Percentiles rank a stretch among this genome's conserved stretches.
Evolutionary conservation across 1,140 invertebrate species (phyloP).

Genomic region (Hycleus cichorii): DNA sequence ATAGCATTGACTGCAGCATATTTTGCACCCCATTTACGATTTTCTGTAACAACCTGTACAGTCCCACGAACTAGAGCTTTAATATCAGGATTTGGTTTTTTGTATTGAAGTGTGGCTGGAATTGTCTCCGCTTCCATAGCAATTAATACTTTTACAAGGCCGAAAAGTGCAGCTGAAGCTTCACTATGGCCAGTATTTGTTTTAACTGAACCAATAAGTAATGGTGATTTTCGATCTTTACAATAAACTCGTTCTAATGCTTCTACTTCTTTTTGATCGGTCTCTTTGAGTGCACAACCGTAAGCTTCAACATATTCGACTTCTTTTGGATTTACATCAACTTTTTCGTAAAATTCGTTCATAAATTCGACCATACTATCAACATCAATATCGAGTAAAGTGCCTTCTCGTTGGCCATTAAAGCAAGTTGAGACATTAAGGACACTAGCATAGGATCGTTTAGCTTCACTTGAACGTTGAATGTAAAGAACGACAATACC

Average conservation of each 20-base stretch:
- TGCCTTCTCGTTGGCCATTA: conserved; percentile 53
- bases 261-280: conserved; percentile 38
- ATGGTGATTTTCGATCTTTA: conserved; percentile 43
- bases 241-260: conserved; percentile 52
- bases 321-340: conserved; percentile 51
- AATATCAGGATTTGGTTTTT: conserved; percentile 59
- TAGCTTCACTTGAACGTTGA: conserved; percentile 73
- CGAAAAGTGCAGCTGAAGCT: conserved; percentile 52
- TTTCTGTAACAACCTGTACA: conserved; percentile 54
- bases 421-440: conserved; percentile 54
- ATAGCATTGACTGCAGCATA: conserved; percentile 51
- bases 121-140: conserved; percentile 61
- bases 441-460: conserved; percentile 62
- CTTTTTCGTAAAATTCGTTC: conserved; percentile 53
- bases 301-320: conserved; percentile 69
- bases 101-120: conserved; percentile 67
- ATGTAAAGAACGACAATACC: conserved; percentile 73
- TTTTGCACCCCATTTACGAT: conserved; percentile 55
- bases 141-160: conserved; percentile 49
- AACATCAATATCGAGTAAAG: conserved; percentile 48
- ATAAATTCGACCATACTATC: conserved; percentile 45
- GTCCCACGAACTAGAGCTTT: conserved; percentile 56
- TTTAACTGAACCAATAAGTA: conserved; percentile 68
- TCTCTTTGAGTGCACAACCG: conserved; percentile 46
- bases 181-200: conserved; percentile 73